These are phyloP conservation scores for Gryllus longicercus DNA, from an alignment of 2,888 invertebrate genomes.

Conservation along the genomic window DNA sequence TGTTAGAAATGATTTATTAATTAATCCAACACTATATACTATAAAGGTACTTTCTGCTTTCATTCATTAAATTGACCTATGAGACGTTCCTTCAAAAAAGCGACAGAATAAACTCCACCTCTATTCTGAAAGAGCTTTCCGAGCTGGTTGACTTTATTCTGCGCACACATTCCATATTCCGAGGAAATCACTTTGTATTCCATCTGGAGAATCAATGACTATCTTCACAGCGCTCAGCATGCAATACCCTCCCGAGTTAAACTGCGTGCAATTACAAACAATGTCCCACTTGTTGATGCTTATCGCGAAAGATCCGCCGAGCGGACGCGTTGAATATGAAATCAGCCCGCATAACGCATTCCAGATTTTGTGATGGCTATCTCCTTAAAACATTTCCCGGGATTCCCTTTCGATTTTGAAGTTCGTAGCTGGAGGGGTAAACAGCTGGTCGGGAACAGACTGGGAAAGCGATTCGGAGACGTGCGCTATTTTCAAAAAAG, in stretches of 20 bases:
- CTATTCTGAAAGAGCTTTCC: not conserved
- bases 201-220: conserved; percentile 2
- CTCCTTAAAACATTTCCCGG: not conserved
- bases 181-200: not conserved
- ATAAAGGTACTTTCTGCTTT: too few relatives aligned
- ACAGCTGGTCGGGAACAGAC: not conserved
- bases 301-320: conserved; percentile 1
- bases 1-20: too few relatives aligned
- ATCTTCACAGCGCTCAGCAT: conserved; percentile 17
- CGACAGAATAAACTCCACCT: not conserved
- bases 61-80: too few relatives aligned
- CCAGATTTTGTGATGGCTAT: not conserved
- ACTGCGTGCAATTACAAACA: conserved; percentile 17
- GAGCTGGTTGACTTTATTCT: not conserved
- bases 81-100: too few relatives aligned
- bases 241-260: not conserved
- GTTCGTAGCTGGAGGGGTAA: not conserved
- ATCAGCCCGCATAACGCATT: not conserved
- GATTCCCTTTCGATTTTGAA: conserved; percentile 11
- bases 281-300: conserved; percentile 8
- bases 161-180: conserved; percentile 17
- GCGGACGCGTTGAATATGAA: not conserved
- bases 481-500: not conserved
- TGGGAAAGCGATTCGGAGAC: not conserved
- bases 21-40: too few relatives aligned